Base-by-base conservation (phyloP, 2,888 invertebrate genomes). In the Drymonia ruficornis region DNA sequence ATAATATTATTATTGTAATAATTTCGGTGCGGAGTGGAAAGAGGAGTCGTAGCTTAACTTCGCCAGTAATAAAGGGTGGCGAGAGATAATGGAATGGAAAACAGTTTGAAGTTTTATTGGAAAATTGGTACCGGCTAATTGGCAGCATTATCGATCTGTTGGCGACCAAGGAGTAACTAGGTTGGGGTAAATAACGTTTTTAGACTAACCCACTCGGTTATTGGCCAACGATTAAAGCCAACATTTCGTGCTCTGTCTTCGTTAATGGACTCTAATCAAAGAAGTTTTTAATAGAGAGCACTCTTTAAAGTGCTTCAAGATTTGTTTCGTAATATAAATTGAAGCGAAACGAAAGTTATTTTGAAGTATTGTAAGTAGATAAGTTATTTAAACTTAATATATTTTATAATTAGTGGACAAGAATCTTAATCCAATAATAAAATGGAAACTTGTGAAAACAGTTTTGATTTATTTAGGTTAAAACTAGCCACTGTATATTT, bases 1-100 rank as follows among this genome's bases (percentile, higher is more conserved):
- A 91, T 92, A 91, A 91, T 91, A 92, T 91, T 92, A 91, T 91
- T 92, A 91, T 91, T 91, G 91, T 91, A 91, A 91, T 91, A 91
- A 92, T 91, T 92, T 91, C 79, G 85, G 86, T 83, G 86, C 84
- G 79, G 76, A 83, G 84, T 81, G 84, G 87, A 84, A 81, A 82
- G 87, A 84, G 87, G 85, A 88, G 82, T 83, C 86, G 87, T 85
- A 86, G 91, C 91, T 91, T 91, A 91, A 91, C 90, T 91, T 90
- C 76, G 86, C 86, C 84, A 83, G 89, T 86, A 89, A 90, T 90
- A 91, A 91, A 90, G 91, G 91, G 91, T 84, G 89, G 90, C 84
- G 83, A 86, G 85, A 91, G 91, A 92, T 92, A 92, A 92, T 91
- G 91, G 91, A 89, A 92, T 90, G 91, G 91, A 92, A 92, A 92